A percentile compares a stretch with the other conserved stretches of the same genome.
Evolutionary conservation across 2,797 vertebrate species (phyloP).

Genomic region (Chrysocyon brachyurus): DNA sequence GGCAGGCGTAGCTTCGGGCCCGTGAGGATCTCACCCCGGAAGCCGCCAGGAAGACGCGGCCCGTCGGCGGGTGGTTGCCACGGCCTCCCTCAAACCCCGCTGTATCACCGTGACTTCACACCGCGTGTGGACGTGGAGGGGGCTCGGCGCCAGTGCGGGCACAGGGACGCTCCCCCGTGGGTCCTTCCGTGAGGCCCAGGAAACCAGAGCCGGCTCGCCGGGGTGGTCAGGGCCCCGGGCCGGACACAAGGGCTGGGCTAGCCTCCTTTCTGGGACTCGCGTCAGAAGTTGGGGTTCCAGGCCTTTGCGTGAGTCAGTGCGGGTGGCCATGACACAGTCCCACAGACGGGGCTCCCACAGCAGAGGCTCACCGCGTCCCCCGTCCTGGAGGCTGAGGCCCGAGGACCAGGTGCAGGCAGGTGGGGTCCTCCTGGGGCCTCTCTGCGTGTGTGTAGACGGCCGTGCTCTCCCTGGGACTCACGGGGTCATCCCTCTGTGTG

Average conservation of each 20-base stretch:
- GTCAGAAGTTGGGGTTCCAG: background rate
- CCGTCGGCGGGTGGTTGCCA: background rate
- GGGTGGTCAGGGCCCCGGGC: too few relatives aligned
- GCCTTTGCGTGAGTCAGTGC: background rate
- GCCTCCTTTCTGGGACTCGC: background rate
- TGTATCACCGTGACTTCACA: background rate
- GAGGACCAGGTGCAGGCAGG: background rate
- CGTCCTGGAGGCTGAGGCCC: background rate
- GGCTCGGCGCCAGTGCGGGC: too few relatives aligned
- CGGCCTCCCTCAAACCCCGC: background rate
- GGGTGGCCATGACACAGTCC: too few relatives aligned
- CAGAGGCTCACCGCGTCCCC: background rate
- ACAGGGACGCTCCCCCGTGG: too few relatives aligned
- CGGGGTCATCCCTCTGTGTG: accelerated
- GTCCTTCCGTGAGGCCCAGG: background rate
- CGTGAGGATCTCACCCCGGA: background rate
- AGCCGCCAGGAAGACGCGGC: background rate
- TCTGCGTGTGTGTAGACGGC: accelerated
- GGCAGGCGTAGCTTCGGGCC: accelerated
- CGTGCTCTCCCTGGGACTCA: background rate
- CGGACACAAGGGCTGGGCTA: background rate
- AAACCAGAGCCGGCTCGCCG: background rate
- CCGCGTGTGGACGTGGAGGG: too few relatives aligned
- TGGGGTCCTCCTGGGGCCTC: background rate
- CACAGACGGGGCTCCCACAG: background rate